Evolutionary conservation across 2,888 invertebrate species (phyloP).

Genomic region (Penaeus monodon): DNA sequence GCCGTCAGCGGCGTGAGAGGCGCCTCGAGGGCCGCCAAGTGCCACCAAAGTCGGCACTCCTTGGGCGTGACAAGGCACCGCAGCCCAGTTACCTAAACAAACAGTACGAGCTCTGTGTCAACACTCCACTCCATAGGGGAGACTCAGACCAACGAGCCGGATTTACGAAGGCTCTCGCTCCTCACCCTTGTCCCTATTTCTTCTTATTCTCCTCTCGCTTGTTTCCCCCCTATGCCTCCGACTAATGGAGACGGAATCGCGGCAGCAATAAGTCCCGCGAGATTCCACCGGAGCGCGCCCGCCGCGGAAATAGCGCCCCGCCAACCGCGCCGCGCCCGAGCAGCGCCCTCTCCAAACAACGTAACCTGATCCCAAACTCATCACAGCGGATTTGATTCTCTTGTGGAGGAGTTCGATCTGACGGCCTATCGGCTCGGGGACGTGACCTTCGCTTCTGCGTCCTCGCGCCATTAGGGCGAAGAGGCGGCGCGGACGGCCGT

Average conservation of each 20-base stretch:
- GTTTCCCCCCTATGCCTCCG: too few relatives aligned
- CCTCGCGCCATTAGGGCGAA: conserved; percentile 1
- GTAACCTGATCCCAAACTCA: conserved; percentile 48
- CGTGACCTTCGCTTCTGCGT: neutral
- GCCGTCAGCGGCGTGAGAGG: conserved; percentile 26
- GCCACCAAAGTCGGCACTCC: conserved; percentile 33
- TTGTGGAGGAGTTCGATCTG: conserved; percentile 27
- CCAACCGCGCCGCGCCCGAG: conserved; percentile 3
- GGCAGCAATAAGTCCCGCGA: too few relatives aligned
- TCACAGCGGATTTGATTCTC: conserved; percentile 43
- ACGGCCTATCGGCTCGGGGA: conserved; percentile 3
- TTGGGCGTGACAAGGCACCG: conserved; percentile 1
- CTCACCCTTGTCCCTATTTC: neutral
- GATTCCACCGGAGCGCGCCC: neutral
- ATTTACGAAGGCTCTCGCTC: neutral
- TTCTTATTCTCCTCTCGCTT: too few relatives aligned
- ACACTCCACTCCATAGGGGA: conserved; percentile 13
- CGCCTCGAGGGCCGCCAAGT: conserved; percentile 14
- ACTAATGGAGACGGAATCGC: too few relatives aligned
- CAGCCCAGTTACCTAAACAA: conserved; percentile 33
- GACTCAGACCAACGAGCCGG: neutral
- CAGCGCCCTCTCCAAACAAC: conserved; percentile 40
- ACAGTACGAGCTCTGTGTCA: conserved; percentile 29
- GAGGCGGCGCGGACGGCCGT: neutral
- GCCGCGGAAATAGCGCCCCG: conserved; percentile 24